Conservation (phyloP, 2,888 invertebrate genomes). For the Argyresthia goedartella region DNA sequence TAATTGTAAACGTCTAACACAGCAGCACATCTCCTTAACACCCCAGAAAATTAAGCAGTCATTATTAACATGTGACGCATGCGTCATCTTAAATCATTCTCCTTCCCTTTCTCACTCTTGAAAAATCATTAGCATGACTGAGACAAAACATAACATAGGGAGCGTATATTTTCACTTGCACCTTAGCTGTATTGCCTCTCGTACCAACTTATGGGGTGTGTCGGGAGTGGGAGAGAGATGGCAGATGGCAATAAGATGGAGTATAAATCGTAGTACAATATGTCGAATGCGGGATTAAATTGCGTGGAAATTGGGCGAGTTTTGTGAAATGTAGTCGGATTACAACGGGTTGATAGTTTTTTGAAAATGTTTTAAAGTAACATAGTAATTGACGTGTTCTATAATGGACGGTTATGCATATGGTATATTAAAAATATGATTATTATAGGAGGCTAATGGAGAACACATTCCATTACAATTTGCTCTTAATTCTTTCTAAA, state of each 20-base stretch:
- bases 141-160: background rate
- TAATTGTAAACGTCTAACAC: too few relatives aligned
- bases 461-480: too few relatives aligned
- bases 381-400: background rate
- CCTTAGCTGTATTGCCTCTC: background rate
- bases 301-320: conserved; percentile 8
- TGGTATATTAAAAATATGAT: too few relatives aligned
- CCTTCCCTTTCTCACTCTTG: conserved; percentile 21
- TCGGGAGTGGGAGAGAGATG: background rate
- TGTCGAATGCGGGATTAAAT: conserved; percentile 5
- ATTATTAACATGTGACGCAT: conserved; percentile 60
- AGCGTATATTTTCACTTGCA: background rate
- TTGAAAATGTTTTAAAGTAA: background rate
- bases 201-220: background rate
- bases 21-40: conserved; percentile 32
- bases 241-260: background rate
- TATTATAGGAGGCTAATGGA: too few relatives aligned
- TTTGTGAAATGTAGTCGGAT: background rate
- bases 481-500: too few relatives aligned
- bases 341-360: background rate
- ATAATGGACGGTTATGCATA: too few relatives aligned
- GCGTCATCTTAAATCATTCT: conserved; percentile 30
- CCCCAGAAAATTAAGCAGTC: conserved; percentile 37
- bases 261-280: conserved; percentile 2
- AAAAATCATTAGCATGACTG: background rate